Evolutionary conservation across 2,113 vertebrate species (phyloP).

Genomic region (Trinectes maculatus): DNA sequence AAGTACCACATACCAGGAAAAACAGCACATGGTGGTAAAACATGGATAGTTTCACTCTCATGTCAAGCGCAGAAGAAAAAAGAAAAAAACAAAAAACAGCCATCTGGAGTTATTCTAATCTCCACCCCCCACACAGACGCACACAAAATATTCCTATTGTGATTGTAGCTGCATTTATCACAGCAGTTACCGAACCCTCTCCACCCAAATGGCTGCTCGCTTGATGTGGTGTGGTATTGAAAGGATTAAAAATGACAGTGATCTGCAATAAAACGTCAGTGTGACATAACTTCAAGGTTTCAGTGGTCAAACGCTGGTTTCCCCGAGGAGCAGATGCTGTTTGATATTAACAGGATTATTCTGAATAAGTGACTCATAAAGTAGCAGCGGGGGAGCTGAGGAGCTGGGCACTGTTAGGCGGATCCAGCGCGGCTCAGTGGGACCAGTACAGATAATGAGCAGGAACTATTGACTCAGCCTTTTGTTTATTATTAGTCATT

Average conservation of each 20-base stretch:
- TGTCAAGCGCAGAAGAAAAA: conserved; percentile 17
- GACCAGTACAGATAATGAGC: conserved; percentile 47
- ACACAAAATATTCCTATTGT: conserved; percentile 22
- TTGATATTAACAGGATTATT: conserved; percentile 22
- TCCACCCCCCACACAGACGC: conserved; percentile 27
- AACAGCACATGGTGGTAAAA: conserved; percentile 38
- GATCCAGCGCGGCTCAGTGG: conserved; percentile 18
- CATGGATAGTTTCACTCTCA: conserved; percentile 12
- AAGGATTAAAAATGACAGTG: background rate
- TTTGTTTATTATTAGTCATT: conserved; percentile 46
- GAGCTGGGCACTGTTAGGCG: conserved; percentile 13
- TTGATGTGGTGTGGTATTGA: conserved; percentile 16
- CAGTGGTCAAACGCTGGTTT: background rate
- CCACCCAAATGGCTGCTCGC: background rate
- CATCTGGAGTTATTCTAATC: conserved; percentile 62
- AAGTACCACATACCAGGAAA: conserved; percentile 48
- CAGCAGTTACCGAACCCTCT: conserved; percentile 17
- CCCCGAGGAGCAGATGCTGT: background rate
- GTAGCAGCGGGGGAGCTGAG: conserved; percentile 4
- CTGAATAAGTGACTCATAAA: conserved; percentile 36
- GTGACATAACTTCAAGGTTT: background rate
- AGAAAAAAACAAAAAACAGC: conserved; percentile 28
- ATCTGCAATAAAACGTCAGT: background rate
- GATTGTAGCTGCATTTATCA: conserved; percentile 18
- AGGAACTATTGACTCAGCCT: conserved; percentile 24